These are phyloP conservation scores for Dasyprocta punctata DNA, from an alignment of 2,113 vertebrate genomes.

Conservation along the genomic window DNA sequence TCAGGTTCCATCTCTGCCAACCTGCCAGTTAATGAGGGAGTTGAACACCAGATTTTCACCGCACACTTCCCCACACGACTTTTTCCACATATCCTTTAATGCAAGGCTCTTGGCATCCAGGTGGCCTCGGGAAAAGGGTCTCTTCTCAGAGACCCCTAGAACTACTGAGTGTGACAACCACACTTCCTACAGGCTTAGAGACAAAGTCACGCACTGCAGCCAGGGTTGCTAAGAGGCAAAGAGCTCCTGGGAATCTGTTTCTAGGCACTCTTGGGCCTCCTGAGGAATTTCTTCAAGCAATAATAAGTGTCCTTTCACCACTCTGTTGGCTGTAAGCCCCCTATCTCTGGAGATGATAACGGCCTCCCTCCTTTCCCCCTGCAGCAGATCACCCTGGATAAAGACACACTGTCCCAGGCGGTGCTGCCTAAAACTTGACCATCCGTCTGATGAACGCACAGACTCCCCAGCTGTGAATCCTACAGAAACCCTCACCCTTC, in stretches of 20 bases:
- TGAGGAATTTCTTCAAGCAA: slow-evolving; percentile 67
- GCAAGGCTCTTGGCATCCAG: neutral
- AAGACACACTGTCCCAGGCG: neutral
- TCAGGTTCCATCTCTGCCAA: neutral
- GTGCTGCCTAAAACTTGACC: neutral
- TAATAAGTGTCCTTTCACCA: slow-evolving; percentile 82
- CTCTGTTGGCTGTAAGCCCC: slow-evolving; percentile 70
- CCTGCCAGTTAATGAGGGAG: neutral
- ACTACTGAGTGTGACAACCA: neutral
- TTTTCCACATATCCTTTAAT: neutral
- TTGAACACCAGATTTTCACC: neutral
- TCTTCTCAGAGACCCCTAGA: neutral
- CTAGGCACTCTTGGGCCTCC: slow-evolving; percentile 41
- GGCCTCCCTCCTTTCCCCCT: neutral
- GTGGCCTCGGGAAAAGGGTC: neutral
- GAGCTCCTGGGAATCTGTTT: slow-evolving; percentile 40
- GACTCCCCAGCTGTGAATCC: neutral
- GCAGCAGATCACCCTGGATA: neutral
- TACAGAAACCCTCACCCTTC: fast-evolving
- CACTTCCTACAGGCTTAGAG: neutral
- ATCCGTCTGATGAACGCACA: neutral
- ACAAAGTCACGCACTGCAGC: neutral
- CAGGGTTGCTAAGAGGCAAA: slow-evolving; percentile 65
- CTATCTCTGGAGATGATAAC: slow-evolving; percentile 67
- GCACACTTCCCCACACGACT: neutral